phyloP scores from a whole-genome alignment of 2,888 invertebrate genomes.

The Psococerastis gibbosa region DNA sequence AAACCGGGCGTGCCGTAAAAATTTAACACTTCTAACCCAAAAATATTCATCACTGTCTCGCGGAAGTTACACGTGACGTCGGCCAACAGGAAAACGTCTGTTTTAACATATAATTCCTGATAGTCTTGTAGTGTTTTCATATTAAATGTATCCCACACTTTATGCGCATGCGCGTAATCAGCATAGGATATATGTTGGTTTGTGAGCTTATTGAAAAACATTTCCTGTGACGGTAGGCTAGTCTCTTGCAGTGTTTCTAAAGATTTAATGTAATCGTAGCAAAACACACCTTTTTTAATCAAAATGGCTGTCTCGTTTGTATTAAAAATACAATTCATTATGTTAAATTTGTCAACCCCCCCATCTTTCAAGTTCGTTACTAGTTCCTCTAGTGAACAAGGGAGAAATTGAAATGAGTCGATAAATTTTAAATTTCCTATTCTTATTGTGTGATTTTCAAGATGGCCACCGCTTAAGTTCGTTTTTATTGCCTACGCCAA shows the following conservation, averaged over 20 bases:
- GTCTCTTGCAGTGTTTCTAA: not conserved
- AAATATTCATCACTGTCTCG: not conserved
- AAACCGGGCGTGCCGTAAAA: not conserved
- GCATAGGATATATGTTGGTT: not conserved
- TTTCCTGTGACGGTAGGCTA: not conserved
- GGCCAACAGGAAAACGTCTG: not conserved
- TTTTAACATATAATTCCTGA: not conserved
- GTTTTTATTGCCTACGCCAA: no score
- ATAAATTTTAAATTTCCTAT: no score
- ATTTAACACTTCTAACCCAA: not conserved
- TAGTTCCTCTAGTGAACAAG: not conserved
- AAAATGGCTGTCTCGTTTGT: not conserved
- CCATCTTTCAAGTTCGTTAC: not conserved
- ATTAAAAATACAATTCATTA: not conserved
- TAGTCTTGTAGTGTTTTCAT: not conserved
- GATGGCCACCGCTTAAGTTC: no score
- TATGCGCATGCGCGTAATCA: slow-evolving; percentile 7
- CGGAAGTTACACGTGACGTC: not conserved
- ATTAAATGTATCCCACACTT: slow-evolving; percentile 1
- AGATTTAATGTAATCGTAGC: not conserved
- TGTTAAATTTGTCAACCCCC: not conserved
- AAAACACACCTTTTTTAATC: slow-evolving; percentile 8
- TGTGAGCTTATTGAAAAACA: slow-evolving; percentile 6
- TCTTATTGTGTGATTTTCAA: no score
- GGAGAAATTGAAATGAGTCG: no score